Conservation (phyloP, 2,113 vertebrate genomes). For the Callorhinus ursinus region DNA sequence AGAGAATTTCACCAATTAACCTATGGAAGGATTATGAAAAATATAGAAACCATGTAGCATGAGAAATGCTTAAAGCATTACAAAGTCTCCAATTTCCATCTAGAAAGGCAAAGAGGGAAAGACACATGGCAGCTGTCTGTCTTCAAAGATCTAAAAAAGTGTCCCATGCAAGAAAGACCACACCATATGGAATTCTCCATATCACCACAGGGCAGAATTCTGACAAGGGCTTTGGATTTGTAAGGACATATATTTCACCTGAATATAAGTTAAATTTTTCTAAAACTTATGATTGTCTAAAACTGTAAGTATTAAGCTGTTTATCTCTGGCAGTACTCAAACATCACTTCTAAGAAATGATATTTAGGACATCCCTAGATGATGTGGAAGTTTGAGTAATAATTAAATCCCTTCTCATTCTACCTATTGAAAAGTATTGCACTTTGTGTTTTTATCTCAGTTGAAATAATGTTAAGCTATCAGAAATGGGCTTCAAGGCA, state of each 20-base stretch:
- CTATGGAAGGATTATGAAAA: background rate
- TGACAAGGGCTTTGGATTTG: background rate
- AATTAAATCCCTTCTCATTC: background rate
- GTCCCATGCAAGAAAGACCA: background rate
- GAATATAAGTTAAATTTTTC: background rate
- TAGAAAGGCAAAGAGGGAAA: background rate
- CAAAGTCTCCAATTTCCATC: background rate
- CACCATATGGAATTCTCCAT: background rate
- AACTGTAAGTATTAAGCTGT: background rate
- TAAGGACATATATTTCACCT: background rate
- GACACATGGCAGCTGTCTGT: background rate
- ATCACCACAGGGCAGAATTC: background rate
- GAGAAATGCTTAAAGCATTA: background rate
- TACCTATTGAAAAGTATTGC: background rate
- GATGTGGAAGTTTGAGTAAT: background rate
- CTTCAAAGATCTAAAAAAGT: background rate
- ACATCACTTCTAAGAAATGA: background rate
- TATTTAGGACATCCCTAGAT: background rate
- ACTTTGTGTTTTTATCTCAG: background rate
- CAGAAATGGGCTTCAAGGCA: background rate
- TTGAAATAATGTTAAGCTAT: conserved; percentile 9
- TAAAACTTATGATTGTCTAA: background rate
- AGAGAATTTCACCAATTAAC: conserved; percentile 23
- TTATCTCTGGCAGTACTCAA: background rate
- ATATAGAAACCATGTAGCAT: background rate